Evolutionary conservation across 2,113 vertebrate genomes (phyloP).

Genomic region (Phalacrocorax carbo): DNA sequence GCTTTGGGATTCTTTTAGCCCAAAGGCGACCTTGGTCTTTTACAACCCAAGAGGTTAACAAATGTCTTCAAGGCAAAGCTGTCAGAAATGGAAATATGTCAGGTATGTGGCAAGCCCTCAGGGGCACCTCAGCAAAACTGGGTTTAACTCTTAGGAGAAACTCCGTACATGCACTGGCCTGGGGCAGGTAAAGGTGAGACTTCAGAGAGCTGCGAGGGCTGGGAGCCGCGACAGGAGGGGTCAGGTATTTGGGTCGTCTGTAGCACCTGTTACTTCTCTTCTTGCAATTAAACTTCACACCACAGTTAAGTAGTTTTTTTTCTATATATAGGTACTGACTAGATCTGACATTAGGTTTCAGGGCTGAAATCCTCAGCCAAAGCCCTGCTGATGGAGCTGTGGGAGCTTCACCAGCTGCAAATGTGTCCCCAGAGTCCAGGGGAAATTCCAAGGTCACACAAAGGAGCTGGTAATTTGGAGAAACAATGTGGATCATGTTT

Average conservation of each 20-base stretch:
- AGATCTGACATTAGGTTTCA: not conserved
- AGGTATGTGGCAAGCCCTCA: constrained; percentile 77
- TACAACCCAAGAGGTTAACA: constrained; percentile 67
- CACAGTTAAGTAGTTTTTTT: not conserved
- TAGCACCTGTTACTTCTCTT: constrained; percentile 10
- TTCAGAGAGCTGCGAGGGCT: not conserved
- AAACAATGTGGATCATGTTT: not conserved
- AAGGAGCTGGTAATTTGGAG: not conserved
- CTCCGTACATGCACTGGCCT: not conserved
- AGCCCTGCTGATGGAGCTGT: not conserved
- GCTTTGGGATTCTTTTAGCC: constrained; percentile 46
- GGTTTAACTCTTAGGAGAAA: constrained; percentile 62
- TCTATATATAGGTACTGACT: not conserved
- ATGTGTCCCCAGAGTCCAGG: not conserved
- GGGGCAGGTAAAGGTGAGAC: constrained; percentile 38
- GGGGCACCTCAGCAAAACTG: constrained; percentile 70
- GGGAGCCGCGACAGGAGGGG: not conserved
- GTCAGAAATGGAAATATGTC: constrained; percentile 79
- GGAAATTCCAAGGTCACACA: not conserved
- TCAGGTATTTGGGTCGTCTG: not conserved
- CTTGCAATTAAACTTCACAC: not conserved
- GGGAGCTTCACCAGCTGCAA: not conserved
- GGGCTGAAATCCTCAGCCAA: not conserved
- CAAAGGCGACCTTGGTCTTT: constrained; percentile 59
- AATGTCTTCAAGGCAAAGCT: constrained; percentile 49